Evolutionary conservation across 2,797 vertebrate genomes (phyloP), one percentile per base, ranked within the genome.

Genomic region (Falco naumanni): DNA sequence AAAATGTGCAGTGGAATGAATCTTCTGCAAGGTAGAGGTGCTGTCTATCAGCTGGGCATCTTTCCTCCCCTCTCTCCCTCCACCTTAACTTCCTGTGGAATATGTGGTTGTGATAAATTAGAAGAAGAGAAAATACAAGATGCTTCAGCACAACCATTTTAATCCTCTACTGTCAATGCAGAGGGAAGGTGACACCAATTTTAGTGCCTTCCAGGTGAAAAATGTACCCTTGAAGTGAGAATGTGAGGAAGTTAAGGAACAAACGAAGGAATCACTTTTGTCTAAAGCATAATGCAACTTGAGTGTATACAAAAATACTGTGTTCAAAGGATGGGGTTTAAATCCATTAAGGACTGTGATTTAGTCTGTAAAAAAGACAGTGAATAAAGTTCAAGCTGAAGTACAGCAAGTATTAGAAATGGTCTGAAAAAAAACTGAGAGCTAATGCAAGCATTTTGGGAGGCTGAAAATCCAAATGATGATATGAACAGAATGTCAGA

Each of bases 1-100:
- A 97, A 97, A 98, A 96, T 96, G 97, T 96, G 96, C 97, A 95
- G 76, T 92, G 96, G 96, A 97, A 98, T 98, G 98, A 98, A 98
- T 98, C 98, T 98, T 98, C 97, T 89, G 94, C 95, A 97, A 98
- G 97, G 97, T 97, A 97, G 97, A 98, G 92, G 97, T 92, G 84
- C 95, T 98, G 97, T 97, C 97, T 97, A 96, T 98, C 98, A 97
- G 96, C 94, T 92, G 87, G 90, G 95, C 96, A 97, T 97, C 96
- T 97, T 96, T 96, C 92, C 87, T 90, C 63, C 94, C 57, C 81
- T 92, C 85, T 89, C 85, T 72, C 88, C 33, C 84, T 82, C 84
- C 60, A 74, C 86, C 78, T 97, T 96, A 98, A 97, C 97, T 98
- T 98, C 96, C 94, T 11, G 9, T 96, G 83, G 96, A 98, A 97